phyloP scores from a whole-genome alignment of 2,797 vertebrate species.

The Spinus olivaceus region DNA sequence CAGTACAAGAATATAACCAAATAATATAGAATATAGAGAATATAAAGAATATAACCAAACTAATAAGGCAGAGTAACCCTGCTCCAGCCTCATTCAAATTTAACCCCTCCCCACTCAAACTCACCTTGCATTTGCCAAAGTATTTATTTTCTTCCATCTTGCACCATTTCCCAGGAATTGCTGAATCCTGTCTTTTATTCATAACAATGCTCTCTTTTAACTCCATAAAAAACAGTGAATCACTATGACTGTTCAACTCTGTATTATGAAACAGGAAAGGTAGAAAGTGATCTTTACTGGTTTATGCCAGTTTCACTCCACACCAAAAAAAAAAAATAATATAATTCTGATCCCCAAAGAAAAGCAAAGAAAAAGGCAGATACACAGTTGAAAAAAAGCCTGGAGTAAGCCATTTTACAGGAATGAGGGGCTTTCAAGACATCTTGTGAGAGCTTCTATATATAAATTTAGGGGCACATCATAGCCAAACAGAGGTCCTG shows the following conservation, averaged over 20 bases:
- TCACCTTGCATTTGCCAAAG: not conserved
- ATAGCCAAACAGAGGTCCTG: not conserved
- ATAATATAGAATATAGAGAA: too few relatives aligned
- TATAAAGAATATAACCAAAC: not conserved
- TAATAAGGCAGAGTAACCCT: not conserved
- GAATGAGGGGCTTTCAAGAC: not conserved
- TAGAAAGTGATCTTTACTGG: not conserved
- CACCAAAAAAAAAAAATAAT: not conserved
- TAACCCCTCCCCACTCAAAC: not conserved
- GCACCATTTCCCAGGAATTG: not conserved
- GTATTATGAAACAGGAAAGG: not conserved
- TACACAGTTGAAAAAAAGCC: not conserved
- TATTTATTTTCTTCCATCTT: not conserved
- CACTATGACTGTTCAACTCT: not conserved
- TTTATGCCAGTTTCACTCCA: not conserved
- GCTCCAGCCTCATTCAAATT: not conserved
- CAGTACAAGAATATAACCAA: not conserved
- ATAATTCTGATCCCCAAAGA: not conserved
- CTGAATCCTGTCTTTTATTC: not conserved
- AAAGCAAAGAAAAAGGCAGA: not conserved
- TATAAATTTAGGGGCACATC: accelerated
- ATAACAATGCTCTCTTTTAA: not conserved
- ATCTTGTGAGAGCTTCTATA: not conserved
- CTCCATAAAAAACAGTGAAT: not conserved
- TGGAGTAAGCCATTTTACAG: not conserved